Evolutionary conservation across 2,797 vertebrate species (phyloP), one percentile per base, ranked within the genome.

Genomic region (Chiroxiphia lanceolata): DNA sequence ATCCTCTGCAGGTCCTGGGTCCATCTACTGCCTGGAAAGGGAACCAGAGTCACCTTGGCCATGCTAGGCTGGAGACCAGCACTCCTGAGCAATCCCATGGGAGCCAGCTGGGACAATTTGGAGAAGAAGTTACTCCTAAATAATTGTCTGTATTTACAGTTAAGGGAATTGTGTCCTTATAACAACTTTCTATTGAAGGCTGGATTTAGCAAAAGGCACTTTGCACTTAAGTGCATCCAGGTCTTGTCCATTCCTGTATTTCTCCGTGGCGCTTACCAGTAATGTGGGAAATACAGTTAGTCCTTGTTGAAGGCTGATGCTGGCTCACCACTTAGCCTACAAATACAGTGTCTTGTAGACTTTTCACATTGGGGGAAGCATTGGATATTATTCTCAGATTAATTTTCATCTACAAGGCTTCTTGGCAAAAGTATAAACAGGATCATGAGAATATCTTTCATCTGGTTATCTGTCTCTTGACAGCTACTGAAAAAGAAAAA

Each of bases 41-140:
- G 45, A 22, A 11, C 4, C 0, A 9, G 51, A 29, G 19, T 13
- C 23, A 10, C 59, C 4, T 0, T 1, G 0, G 40, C 53, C 13
- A 0, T 11, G 50, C 40, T 13, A 23, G 20, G 8, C 63, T 60
- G 63, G 59, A 61, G 13, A 17, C 42, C 59, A 14, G 82, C 2
- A 1, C 34, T 33, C 25, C 51, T 18, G 65, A 18, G 57, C 8
- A 53, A 26, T 8, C 26, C 42, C 64, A 11, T 10, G 26, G 59
- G 21, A 57, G 15, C 23, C 21, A 36, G 6, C 9, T 6, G 50
- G 8, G 3, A 5, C 8, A 0, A 2, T 12, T 3, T 2, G 7
- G 36, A 44, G 18, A 17, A 38, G 36, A 50, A 7, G 10, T 6
- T 29, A 15, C 21, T 70, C 34, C 48, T 42, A 14, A 81, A 19